A percentile compares a stretch with the other conserved stretches of the same genome.
Evolutionary conservation across 2,113 vertebrate genomes (phyloP).

Genomic region (Engraulis encrasicolus): DNA sequence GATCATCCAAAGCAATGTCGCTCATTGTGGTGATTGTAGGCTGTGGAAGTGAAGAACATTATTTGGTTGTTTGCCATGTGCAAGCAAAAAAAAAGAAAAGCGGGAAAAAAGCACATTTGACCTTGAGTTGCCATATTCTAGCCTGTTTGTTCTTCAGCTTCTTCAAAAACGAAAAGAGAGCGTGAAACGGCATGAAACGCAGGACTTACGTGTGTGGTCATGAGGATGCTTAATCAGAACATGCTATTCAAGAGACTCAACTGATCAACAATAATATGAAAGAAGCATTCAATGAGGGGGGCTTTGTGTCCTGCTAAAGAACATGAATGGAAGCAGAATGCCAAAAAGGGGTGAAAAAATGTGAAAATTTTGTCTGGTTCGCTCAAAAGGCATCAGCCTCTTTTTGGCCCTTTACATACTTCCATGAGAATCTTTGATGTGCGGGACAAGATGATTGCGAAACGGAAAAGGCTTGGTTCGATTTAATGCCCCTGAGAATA

Average conservation of each 20-base stretch:
- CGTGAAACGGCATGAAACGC: constrained; percentile 69
- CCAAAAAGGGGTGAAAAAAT: constrained; percentile 56
- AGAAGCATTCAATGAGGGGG: constrained; percentile 70
- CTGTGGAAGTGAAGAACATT: constrained; percentile 41
- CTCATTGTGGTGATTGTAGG: constrained; percentile 17
- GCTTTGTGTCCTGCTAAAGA: constrained; percentile 57
- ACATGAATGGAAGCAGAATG: not conserved
- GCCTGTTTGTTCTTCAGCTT: constrained; percentile 63
- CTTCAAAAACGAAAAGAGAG: constrained; percentile 73
- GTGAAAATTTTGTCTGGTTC: constrained; percentile 71
- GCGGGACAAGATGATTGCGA: constrained; percentile 73
- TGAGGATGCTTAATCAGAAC: constrained; percentile 74
- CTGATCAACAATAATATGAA: constrained; percentile 72
- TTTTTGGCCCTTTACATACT: constrained; percentile 60
- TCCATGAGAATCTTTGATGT: constrained; percentile 72
- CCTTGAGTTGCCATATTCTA: constrained; percentile 59
- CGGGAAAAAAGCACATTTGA: too few species aligned
- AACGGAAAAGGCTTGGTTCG: constrained; percentile 65
- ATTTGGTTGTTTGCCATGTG: constrained; percentile 62
- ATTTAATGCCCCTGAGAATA: constrained; percentile 68
- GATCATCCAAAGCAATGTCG: constrained; percentile 18
- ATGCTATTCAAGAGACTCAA: constrained; percentile 65
- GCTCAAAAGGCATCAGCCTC: constrained; percentile 53
- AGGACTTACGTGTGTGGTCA: constrained; percentile 64
- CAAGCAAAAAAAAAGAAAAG: constrained; percentile 58